Evolutionary conservation across 1,140 invertebrate species (phyloP).

Genomic region (Drosophila cardini): DNA sequence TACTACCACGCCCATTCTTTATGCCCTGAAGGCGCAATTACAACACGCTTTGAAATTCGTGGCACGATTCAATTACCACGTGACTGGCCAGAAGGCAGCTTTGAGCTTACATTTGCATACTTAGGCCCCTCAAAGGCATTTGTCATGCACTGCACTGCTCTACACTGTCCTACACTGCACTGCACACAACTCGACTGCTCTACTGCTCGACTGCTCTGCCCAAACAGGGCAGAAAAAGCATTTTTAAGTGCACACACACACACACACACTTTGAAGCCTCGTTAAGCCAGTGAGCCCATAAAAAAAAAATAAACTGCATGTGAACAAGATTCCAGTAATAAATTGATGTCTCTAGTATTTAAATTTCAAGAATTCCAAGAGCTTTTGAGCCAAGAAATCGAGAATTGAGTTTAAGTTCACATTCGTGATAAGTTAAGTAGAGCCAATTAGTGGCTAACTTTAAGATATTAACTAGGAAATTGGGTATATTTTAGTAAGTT

Average conservation of each 20-base stretch:
- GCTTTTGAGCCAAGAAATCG: background rate
- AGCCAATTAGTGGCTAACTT: too few relatives aligned
- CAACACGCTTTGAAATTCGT: constrained; percentile 74
- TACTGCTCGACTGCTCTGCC: constrained; percentile 50
- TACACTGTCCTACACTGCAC: too few relatives aligned
- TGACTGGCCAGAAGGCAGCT: constrained; percentile 58
- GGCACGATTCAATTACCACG: constrained; percentile 79
- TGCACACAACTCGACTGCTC: too few relatives aligned
- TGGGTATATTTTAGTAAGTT: too few relatives aligned
- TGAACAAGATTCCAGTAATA: constrained; percentile 7
- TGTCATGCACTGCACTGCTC: constrained; percentile 30
- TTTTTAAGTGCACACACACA: constrained; percentile 44
- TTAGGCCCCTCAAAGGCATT: constrained; percentile 36
- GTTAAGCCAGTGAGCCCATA: constrained; percentile 20
- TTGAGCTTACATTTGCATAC: constrained; percentile 70
- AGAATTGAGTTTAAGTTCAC: too few relatives aligned
- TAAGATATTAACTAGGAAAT: too few relatives aligned
- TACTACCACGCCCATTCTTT: background rate
- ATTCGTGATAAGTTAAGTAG: too few relatives aligned
- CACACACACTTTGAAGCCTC: constrained; percentile 7
- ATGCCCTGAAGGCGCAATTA: constrained; percentile 57
- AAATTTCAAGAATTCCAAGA: constrained; percentile 10
- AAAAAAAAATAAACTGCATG: constrained; percentile 4
- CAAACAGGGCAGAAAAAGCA: constrained; percentile 40
- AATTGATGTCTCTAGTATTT: constrained; percentile 16